phyloP scores from a whole-genome alignment of 1,140 invertebrate genomes.

The Papilio aristodemus region DNA sequence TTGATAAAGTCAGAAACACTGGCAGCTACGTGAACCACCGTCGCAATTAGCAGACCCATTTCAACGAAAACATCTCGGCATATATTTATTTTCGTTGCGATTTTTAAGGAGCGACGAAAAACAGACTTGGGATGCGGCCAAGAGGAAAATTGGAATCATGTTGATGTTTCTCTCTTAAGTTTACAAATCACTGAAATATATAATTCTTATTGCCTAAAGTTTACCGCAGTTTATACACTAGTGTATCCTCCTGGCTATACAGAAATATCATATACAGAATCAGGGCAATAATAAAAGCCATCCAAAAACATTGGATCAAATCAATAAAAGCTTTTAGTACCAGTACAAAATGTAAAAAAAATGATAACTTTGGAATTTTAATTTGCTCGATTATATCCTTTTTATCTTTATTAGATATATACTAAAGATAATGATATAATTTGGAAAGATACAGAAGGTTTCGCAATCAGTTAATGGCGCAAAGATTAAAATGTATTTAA shows the following conservation, averaged over 20 bases:
- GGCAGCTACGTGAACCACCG: constrained; percentile 35
- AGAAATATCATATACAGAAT: background rate
- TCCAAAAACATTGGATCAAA: background rate
- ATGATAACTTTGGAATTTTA: too few relatives aligned
- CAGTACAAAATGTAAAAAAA: too few relatives aligned
- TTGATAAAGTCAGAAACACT: constrained; percentile 40
- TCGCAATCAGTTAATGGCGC: background rate
- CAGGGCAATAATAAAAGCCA: background rate
- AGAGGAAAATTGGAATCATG: constrained; percentile 41
- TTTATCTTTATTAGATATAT: background rate
- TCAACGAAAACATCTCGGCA: constrained; percentile 32
- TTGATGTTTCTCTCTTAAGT: constrained; percentile 18
- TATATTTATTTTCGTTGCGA: constrained; percentile 53
- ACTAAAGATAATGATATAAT: background rate
- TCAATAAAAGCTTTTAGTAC: too few relatives aligned
- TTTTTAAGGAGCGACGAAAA: constrained; percentile 50
- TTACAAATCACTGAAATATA: constrained; percentile 19
- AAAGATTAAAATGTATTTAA: too few relatives aligned
- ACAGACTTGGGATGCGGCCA: constrained; percentile 59
- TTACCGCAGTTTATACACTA: constrained; percentile 26
- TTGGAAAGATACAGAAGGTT: background rate
- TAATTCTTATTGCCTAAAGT: constrained; percentile 25
- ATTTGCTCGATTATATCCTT: too few relatives aligned
- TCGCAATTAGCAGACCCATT: constrained; percentile 33
- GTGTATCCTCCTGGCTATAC: background rate